phyloP scores from a whole-genome alignment of 2,888 invertebrate species.

The Cosmia pyralina region DNA sequence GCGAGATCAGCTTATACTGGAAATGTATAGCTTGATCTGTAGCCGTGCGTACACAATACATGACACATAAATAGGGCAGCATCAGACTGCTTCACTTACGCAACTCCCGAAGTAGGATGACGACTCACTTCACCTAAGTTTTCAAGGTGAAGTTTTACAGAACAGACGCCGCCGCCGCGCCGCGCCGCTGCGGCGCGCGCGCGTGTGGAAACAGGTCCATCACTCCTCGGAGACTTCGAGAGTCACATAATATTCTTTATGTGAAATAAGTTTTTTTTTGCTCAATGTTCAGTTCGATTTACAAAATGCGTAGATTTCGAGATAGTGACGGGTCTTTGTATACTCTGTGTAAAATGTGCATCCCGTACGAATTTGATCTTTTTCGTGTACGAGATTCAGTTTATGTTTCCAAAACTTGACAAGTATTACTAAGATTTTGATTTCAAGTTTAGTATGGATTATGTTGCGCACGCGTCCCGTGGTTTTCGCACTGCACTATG shows the following conservation, averaged over 20 bases:
- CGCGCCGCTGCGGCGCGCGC: no score
- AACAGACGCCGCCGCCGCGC: no score
- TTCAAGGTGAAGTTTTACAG: neutral
- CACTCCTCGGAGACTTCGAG: neutral
- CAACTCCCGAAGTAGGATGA: neutral
- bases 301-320: neutral
- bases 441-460: neutral
- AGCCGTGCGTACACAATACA: no score
- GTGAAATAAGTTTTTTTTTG: neutral
- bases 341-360: neutral
- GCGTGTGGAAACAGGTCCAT: neutral
- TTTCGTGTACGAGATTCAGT: neutral
- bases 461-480: neutral
- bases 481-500: neutral
- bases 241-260: no score
- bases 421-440: neutral
- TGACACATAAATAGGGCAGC: no score
- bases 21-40: no score
- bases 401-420: neutral
- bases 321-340: neutral
- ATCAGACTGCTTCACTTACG: no score
- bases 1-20: no score
- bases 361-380: slow-evolving; percentile 5
- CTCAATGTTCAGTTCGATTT: neutral
- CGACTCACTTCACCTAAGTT: neutral